Evolutionary conservation across 2,888 invertebrate genomes (phyloP).

Genomic region (Lomographa bimaculata): DNA sequence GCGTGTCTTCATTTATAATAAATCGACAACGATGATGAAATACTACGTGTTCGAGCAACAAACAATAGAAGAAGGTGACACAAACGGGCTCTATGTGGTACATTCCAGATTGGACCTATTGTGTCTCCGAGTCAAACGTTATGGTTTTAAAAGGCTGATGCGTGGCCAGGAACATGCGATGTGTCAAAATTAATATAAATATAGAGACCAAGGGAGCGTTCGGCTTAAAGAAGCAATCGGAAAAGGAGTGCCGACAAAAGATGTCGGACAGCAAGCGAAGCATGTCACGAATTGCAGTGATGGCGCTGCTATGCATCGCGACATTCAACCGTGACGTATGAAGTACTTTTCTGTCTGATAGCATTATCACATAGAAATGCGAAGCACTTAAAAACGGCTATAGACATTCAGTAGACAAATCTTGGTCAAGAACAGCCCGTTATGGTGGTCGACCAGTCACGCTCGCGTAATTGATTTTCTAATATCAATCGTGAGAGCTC

Average conservation of each 20-base stretch:
- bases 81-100: slow-evolving; percentile 41
- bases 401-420: slow-evolving; percentile 26
- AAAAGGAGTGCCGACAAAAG: slow-evolving; percentile 54
- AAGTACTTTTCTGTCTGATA: too few species aligned
- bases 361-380: slow-evolving; percentile 17
- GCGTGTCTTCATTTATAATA: slow-evolving; percentile 64
- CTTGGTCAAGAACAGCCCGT: slow-evolving; percentile 30
- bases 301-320: slow-evolving; percentile 32
- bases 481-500: slow-evolving; percentile 56
- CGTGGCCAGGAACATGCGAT: slow-evolving; percentile 45
- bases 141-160: slow-evolving; percentile 43
- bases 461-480: slow-evolving; percentile 54
- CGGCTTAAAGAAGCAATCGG: slow-evolving; percentile 51
- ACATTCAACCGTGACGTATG: slow-evolving; percentile 1
- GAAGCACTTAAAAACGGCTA: slow-evolving; percentile 9
- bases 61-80: slow-evolving; percentile 64
- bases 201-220: slow-evolving; percentile 21
- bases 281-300: slow-evolving; percentile 38
- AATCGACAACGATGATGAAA: slow-evolving; percentile 64
- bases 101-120: slow-evolving; percentile 43
- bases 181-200: slow-evolving; percentile 25
- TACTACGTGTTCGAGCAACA: slow-evolving; percentile 55
- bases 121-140: slow-evolving; percentile 34
- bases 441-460: slow-evolving; percentile 39
- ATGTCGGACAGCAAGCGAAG: slow-evolving; percentile 47